These are phyloP conservation scores for Morelia viridis DNA, from an alignment of 2,797 vertebrate genomes.

Conservation along the genomic window DNA sequence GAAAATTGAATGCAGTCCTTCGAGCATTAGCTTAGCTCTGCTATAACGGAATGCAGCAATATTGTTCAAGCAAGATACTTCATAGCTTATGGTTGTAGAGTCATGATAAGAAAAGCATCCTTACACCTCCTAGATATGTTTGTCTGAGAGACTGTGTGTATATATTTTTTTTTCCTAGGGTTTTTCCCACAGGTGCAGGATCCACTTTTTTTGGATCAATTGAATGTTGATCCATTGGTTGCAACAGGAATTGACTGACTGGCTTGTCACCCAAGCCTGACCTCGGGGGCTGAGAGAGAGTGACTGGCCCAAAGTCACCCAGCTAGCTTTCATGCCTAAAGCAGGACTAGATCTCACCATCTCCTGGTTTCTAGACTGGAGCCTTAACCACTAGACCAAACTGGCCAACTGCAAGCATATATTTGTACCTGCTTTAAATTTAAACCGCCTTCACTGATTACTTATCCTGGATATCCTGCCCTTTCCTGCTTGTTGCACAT, in stretches of 20 bases:
- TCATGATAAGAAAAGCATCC: slow-evolving; percentile 1
- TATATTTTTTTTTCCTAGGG: neutral
- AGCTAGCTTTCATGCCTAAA: too few relatives aligned
- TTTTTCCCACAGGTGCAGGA: too few relatives aligned
- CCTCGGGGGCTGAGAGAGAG: too few relatives aligned
- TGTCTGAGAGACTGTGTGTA: neutral
- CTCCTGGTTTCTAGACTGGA: too few relatives aligned
- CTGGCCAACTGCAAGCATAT: neutral
- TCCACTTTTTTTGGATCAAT: too few relatives aligned
- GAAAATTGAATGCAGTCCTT: slow-evolving; percentile 20
- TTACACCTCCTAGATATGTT: neutral
- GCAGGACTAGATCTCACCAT: too few relatives aligned
- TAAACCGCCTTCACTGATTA: neutral
- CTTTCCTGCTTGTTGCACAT: neutral
- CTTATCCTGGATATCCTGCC: neutral
- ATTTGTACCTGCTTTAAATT: neutral
- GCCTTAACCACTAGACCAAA: too few relatives aligned
- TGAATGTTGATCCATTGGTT: too few relatives aligned
- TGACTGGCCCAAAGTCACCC: too few relatives aligned
- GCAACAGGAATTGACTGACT: too few relatives aligned
- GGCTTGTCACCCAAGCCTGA: too few relatives aligned
- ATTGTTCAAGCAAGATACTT: slow-evolving; percentile 9
- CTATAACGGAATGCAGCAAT: slow-evolving; percentile 3
- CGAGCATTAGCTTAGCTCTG: neutral
- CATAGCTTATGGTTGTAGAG: slow-evolving; percentile 8